phyloP scores from a whole-genome alignment of 2,888 invertebrate species.

The Diogma glabrata region DNA sequence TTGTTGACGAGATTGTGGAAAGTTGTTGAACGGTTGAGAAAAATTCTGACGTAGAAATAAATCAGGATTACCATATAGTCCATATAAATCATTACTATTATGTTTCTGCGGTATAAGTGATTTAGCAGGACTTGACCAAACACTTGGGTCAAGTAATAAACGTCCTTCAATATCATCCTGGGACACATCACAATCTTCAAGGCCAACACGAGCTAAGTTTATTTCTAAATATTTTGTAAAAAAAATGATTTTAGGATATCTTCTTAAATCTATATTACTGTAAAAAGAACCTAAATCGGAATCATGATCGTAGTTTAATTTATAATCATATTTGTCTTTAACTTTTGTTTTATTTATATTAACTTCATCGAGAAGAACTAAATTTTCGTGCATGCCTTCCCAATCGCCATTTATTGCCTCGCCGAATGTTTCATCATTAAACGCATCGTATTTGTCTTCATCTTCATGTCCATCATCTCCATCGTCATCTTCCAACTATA shows the following conservation, averaged over 20 bases:
- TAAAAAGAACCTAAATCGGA: slow-evolving; percentile 29
- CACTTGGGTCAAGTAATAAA: slow-evolving; percentile 35
- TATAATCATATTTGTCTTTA: slow-evolving; percentile 30
- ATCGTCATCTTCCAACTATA: slow-evolving; percentile 29
- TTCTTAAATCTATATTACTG: slow-evolving; percentile 1
- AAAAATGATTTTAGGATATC: not conserved
- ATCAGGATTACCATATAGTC: slow-evolving; percentile 22
- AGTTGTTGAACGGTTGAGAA: slow-evolving; percentile 20
- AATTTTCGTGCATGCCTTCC: slow-evolving; percentile 61
- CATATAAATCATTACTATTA: slow-evolving; percentile 8
- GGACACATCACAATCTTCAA: slow-evolving; percentile 34
- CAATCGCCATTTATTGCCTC: slow-evolving; percentile 61
- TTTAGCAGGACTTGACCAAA: slow-evolving; percentile 38
- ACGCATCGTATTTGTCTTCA: slow-evolving; percentile 80
- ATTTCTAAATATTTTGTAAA: slow-evolving; percentile 27
- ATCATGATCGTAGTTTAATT: slow-evolving; percentile 24
- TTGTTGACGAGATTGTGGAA: slow-evolving; percentile 2
- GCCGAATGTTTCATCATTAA: slow-evolving; percentile 89
- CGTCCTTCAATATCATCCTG: slow-evolving; percentile 29
- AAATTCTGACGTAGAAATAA: slow-evolving; percentile 28
- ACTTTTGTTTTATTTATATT: slow-evolving; percentile 12
- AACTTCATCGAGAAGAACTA: slow-evolving; percentile 46
- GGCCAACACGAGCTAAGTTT: slow-evolving; percentile 31
- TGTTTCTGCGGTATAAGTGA: slow-evolving; percentile 25
- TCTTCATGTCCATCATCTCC: slow-evolving; percentile 50